Percentiles rank a stretch among this genome's conserved stretches.
Evolutionary conservation across 2,113 vertebrate genomes (phyloP).

Genomic region (Lepus timidus): DNA sequence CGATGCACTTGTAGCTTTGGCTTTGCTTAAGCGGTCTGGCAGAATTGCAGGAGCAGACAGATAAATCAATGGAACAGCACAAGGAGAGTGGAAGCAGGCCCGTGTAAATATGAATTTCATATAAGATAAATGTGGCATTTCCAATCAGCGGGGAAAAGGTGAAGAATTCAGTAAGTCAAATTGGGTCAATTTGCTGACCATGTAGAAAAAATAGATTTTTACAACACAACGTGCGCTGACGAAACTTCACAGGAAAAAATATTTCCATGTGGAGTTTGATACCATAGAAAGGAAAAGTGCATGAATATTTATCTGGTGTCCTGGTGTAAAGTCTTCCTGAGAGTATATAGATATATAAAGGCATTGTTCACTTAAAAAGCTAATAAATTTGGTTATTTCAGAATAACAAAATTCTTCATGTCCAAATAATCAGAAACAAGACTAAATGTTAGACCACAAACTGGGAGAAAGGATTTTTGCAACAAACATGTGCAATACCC

Average conservation of each 20-base stretch:
- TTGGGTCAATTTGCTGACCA: slow-evolving; percentile 45
- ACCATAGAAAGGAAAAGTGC: neutral
- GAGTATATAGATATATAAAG: neutral
- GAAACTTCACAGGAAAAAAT: neutral
- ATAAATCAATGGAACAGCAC: slow-evolving; percentile 6
- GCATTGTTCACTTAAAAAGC: neutral
- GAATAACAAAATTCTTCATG: neutral
- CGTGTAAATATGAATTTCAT: slow-evolving; percentile 47
- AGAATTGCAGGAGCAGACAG: slow-evolving; percentile 34
- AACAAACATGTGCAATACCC: neutral
- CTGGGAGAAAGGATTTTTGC: neutral
- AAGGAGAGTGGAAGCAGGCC: slow-evolving; percentile 40
- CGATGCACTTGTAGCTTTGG: neutral
- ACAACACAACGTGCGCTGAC: neutral
- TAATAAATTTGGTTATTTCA: neutral
- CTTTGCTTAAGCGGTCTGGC: neutral
- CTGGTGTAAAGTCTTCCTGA: neutral
- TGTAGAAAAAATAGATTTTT: neutral
- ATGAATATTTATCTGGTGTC: neutral
- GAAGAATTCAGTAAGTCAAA: slow-evolving; percentile 46
- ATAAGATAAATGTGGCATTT: slow-evolving; percentile 53
- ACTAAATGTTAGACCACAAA: neutral
- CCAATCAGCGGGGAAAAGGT: slow-evolving; percentile 49
- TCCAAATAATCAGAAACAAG: neutral
- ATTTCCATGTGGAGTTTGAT: slow-evolving; percentile 55